Evolutionary conservation across 2,113 vertebrate species (phyloP), one percentile per base, ranked within the genome.

Genomic region (Tursiops truncatus): DNA sequence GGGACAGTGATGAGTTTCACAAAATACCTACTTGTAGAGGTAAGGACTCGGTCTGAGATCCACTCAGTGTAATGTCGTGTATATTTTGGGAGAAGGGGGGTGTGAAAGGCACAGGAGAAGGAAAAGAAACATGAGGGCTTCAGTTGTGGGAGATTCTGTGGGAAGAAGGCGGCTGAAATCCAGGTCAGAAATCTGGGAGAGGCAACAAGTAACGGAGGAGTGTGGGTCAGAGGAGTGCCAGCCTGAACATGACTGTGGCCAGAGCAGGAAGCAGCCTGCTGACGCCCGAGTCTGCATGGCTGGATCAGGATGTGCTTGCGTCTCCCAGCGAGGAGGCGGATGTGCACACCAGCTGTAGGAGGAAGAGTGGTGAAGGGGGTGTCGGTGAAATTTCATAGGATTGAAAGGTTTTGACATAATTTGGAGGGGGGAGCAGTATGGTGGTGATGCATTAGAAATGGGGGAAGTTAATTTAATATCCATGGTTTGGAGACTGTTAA

Each of bases 401-500:
- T 15, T 18, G 44, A 82, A 68, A 28, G 26, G n/a, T 53, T 60
- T 26, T 53, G 62, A 70, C 44, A 44, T 28, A 47, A 56, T 63
- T 70, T 85, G 65, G 63, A 56, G 65, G 68, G 36, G 13, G 67
- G 53, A 65, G 67, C 11, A 28, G 18, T 6, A 5, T 71, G 41
- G 53, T 80, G 41, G 53, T 3, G 4, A 60, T 65, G 33, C 9
- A 12, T 50, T 6, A 68, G 47, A 41, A 71, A 47, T 8, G 53
- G n/a, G 53, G 74, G 82, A 87, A 53, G 9, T 44, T 65, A 53
- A 15, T 2, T 21, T n/a, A 53, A 70, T n/a, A 31, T 44, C 74
- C 26, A 0, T 71, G 33, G 0, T 6, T 36, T 11, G 15, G 53
- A 31, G 25, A 70, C 33, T 36, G 0, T 60, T 76, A 47, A 8